phyloP scores from a whole-genome alignment of 2,888 invertebrate genomes.

The Drosophila mimica region DNA sequence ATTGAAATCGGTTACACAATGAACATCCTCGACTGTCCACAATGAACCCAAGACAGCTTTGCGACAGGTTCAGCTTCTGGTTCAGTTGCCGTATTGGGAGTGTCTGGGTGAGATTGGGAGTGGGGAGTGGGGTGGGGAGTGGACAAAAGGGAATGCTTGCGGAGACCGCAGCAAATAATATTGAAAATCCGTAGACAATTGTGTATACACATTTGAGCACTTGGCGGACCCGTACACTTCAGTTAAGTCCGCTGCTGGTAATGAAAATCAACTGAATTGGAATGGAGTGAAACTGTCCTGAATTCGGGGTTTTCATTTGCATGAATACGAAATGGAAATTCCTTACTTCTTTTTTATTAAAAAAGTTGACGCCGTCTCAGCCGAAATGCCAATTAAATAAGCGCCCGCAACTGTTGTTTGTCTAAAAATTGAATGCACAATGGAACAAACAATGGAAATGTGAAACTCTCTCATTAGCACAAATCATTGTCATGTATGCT shows the following conservation, averaged over 20 bases:
- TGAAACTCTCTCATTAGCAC: conserved; percentile 68
- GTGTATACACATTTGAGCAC: conserved; percentile 68
- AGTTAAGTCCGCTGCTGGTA: conserved; percentile 50
- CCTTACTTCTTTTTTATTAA: conserved; percentile 62
- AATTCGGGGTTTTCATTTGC: conserved; percentile 73
- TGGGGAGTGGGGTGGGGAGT: neutral
- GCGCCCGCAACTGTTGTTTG: conserved; percentile 46
- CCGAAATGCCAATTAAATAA: conserved; percentile 69
- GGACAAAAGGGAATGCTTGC: neutral
- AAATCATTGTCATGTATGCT: conserved; percentile 71
- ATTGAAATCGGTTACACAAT: conserved; percentile 83
- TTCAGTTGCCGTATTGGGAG: conserved; percentile 25
- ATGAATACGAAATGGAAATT: conserved; percentile 58
- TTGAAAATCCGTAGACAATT: conserved; percentile 80
- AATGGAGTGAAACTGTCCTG: conserved; percentile 76
- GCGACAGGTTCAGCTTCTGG: conserved; percentile 40
- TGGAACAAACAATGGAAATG: conserved; percentile 31
- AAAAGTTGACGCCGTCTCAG: conserved; percentile 58
- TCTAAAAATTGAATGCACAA: conserved; percentile 6
- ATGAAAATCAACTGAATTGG: conserved; percentile 81
- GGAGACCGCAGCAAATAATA: conserved; percentile 76
- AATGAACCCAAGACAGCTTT: conserved; percentile 65
- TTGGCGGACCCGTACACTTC: conserved; percentile 58
- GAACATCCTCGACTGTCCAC: conserved; percentile 65
- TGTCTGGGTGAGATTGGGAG: neutral